phyloP scores from a whole-genome alignment of 1,140 invertebrate genomes.

The Meloidogyne exigua region DNA sequence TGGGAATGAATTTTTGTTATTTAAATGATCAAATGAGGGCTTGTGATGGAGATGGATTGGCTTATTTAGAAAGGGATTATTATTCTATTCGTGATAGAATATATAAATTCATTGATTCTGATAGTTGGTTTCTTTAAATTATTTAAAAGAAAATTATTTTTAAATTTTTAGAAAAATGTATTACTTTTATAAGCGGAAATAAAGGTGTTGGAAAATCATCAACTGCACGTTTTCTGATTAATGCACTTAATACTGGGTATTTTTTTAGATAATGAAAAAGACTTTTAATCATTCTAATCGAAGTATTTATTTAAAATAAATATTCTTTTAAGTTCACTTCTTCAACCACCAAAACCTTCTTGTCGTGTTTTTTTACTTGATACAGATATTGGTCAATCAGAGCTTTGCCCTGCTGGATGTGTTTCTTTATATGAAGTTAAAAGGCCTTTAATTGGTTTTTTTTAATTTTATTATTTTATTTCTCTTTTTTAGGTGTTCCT shows the following conservation, averaged over 20 bases:
- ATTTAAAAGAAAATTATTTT: background rate
- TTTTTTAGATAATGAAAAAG: background rate
- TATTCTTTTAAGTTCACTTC: background rate
- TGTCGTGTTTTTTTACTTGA: conserved; percentile 34
- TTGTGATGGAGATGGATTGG: background rate
- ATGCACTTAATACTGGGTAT: conserved; percentile 25
- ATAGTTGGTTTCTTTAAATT: background rate
- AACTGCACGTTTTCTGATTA: conserved; percentile 27
- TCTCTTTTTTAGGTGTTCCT: conserved; percentile 26
- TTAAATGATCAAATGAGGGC: background rate
- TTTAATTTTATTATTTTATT: background rate
- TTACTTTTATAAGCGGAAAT: conserved; percentile 31
- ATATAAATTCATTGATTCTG: background rate
- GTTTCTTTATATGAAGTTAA: conserved; percentile 31
- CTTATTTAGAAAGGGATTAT: conserved; percentile 1
- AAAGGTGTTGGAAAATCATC: conserved; percentile 42
- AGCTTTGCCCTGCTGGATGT: conserved; percentile 28
- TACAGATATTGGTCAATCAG: conserved; percentile 37
- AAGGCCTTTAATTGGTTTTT: conserved; percentile 35
- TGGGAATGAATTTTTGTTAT: background rate
- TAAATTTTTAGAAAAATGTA: conserved; percentile 11
- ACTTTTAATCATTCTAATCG: no score
- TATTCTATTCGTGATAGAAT: conserved; percentile 7
- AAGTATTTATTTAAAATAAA: conserved; percentile 8
- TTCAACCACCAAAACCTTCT: conserved; percentile 8